A percentile compares a stretch with the other conserved stretches of the same genome.
Conservation (phyloP, 2,888 invertebrate genomes). For the Meta bourneti region DNA sequence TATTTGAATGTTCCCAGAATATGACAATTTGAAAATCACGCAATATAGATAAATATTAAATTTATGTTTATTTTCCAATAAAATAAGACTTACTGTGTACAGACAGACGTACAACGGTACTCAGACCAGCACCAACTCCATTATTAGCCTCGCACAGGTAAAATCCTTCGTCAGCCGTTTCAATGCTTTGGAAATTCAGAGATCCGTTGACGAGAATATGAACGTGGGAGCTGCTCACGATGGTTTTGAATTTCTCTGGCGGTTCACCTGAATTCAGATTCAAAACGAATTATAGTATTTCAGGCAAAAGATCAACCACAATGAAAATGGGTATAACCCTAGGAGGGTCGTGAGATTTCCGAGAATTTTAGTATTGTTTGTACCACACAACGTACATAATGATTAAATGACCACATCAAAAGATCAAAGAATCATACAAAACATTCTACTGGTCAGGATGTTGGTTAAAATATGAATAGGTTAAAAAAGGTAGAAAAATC, state of each 20-base stretch:
- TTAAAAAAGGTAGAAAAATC: too few species aligned
- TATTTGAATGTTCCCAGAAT: too few species aligned
- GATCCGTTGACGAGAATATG: constrained; percentile 95
- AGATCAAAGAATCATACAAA: too few species aligned
- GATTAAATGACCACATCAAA: too few species aligned
- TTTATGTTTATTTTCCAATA: too few species aligned
- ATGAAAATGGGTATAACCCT: not conserved
- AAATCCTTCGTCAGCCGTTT: constrained; percentile 96
- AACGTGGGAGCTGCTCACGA: constrained; percentile 83
- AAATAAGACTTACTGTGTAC: constrained; percentile 79
- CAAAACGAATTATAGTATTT: not conserved
- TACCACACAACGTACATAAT: too few species aligned
- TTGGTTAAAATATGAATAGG: too few species aligned
- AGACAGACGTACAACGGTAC: constrained; percentile 77
- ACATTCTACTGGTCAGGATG: too few species aligned
- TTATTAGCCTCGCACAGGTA: constrained; percentile 83
- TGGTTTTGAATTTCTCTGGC: constrained; percentile 77
- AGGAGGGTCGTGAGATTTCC: not conserved
- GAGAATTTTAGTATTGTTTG: not conserved
- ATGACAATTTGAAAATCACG: too few species aligned
- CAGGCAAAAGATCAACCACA: not conserved
- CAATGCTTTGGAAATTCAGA: constrained; percentile 92
- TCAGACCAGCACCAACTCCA: constrained; percentile 78
- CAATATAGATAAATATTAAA: too few species aligned
- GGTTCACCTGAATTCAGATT: constrained; percentile 64